Evolutionary conservation across 2,797 vertebrate species (phyloP).

Genomic region (Enteromius thamalakanensis): DNA sequence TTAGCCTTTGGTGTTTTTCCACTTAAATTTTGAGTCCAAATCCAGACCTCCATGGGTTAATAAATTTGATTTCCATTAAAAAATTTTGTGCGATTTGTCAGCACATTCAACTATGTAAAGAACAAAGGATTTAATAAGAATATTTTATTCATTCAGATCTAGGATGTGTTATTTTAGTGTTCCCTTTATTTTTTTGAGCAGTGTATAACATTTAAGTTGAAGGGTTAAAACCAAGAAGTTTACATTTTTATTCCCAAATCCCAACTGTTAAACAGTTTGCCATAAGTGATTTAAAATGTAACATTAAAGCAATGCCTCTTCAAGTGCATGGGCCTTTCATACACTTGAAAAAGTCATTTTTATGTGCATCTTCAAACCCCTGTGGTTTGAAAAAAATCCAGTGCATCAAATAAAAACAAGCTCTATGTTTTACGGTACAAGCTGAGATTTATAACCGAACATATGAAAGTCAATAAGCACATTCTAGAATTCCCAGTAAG

Average conservation of each 20-base stretch:
- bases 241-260: conserved; percentile 48
- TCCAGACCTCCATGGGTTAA: too few relatives aligned
- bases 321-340: conserved; percentile 34
- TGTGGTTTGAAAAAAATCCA: conserved; percentile 8
- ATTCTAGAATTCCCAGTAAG: conserved; percentile 15
- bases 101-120: too few relatives aligned
- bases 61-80: too few relatives aligned
- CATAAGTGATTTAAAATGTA: background rate
- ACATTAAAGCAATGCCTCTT: conserved; percentile 8
- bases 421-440: background rate
- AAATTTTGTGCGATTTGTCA: too few relatives aligned
- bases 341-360: conserved; percentile 48
- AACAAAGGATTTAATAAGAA: too few relatives aligned
- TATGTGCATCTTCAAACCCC: conserved; percentile 35
- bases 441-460: conserved; percentile 18
- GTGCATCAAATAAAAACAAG: conserved; percentile 17
- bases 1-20: too few relatives aligned
- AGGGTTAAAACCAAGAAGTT: background rate
- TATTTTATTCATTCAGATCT: too few relatives aligned
- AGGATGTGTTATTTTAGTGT: too few relatives aligned
- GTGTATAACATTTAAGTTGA: too few relatives aligned
- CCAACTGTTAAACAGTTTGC: conserved; percentile 8
- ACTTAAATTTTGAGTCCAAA: too few relatives aligned
- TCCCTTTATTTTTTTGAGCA: too few relatives aligned
- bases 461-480: background rate